Base-by-base conservation (phyloP, 2,797 vertebrate genomes). In the Menidia menidia region DNA sequence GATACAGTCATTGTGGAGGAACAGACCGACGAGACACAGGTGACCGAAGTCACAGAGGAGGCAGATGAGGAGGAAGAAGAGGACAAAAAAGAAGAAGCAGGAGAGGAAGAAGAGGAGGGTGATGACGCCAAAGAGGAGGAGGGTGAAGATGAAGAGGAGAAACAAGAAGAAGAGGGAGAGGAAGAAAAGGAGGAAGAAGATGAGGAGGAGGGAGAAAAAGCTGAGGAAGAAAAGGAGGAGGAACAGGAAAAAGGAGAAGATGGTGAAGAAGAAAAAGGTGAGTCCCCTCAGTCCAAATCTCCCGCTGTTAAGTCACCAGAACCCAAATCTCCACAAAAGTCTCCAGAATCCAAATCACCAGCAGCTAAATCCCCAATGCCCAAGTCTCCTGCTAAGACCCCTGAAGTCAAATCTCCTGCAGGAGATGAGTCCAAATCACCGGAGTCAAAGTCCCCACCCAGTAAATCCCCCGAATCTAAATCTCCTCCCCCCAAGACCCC, bases 1-100 rank as follows among this genome's bases (percentile, higher is more conserved):
- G 97, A 97, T 61, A 96, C 94, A 0, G 97, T 98, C 71, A 97
- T 97, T 41, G 91, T 97, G 82, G 96, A 97, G 73, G 96, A 97
- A 74, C 96, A 97, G 88, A 97, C 95, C 0, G 97, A 97, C 68
- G 97, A 98, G 90, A 96, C 95, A 53, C 96, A 97, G 85, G 96
- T 97, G 69, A 96, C 96, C 0, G 92, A 93, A 68, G 91, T 93
- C 67, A 93, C 92, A 44, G 97, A 97, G 76, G 96, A 97, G 80
- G 95, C 94, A 0, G 96, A 96, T 45, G 95, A 96, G 62, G 95
- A 95, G 1, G 95, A 94, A 63, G 92, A 94, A 12, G 93, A 93
- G 19, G 90, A 89, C 25, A 75, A 94, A 55, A 83, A 85, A 0
- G 88, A 89, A 16, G 91, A 84, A 6, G 91, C 51, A 1, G 63